Evolutionary conservation across 2,113 vertebrate species (phyloP).

Genomic region (Ophiodon elongatus): DNA sequence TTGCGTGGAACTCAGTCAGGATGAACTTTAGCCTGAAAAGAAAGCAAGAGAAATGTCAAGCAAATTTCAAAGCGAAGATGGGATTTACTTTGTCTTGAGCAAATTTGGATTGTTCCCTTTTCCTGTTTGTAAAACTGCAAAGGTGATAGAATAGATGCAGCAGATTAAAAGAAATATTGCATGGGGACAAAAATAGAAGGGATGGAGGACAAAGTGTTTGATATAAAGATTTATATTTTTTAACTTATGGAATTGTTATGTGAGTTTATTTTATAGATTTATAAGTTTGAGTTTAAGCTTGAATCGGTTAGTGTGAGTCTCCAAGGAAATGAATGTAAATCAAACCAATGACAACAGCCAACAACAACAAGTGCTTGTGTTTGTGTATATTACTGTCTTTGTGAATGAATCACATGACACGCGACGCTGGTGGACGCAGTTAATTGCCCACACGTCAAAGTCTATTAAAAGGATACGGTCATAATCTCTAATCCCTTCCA

Average conservation of each 20-base stretch:
- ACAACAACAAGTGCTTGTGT: conserved; percentile 34
- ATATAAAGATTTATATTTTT: neutral
- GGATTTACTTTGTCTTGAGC: neutral
- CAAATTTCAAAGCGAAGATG: neutral
- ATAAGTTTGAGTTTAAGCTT: neutral
- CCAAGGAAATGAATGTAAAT: conserved; percentile 15
- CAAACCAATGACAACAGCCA: conserved; percentile 11
- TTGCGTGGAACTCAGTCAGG: neutral
- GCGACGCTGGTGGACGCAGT: conserved; percentile 44
- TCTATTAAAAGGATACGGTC: conserved; percentile 76
- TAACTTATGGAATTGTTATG: neutral
- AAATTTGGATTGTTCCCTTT: neutral
- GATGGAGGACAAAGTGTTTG: neutral
- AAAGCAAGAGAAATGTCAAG: neutral
- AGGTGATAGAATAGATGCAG: neutral
- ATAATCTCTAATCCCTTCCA: conserved; percentile 82
- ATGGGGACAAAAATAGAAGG: neutral
- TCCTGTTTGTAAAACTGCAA: neutral
- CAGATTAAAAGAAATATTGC: neutral
- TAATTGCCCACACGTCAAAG: conserved; percentile 68
- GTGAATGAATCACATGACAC: conserved; percentile 66
- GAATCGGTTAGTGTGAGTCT: neutral
- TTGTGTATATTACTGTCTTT: conserved; percentile 14
- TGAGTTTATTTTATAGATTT: neutral
- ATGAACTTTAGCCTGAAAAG: neutral